Evolutionary conservation across 2,797 vertebrate species (phyloP).

Genomic region (Delichon dasypus): DNA sequence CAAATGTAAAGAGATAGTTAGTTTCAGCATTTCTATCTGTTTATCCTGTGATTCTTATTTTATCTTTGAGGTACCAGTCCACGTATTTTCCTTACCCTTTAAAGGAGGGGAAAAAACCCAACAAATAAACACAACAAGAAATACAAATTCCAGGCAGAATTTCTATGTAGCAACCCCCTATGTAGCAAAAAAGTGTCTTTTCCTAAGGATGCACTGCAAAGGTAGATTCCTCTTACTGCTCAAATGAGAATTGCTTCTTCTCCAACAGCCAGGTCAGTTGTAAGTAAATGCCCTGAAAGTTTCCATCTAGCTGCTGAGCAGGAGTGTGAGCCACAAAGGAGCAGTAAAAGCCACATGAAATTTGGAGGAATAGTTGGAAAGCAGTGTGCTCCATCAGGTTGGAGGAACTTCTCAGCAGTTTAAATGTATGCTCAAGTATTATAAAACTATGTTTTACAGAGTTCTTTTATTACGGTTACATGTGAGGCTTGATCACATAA

Average conservation of each 20-base stretch:
- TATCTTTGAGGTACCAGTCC: background rate
- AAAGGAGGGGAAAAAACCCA: background rate
- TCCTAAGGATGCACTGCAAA: background rate
- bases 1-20: background rate
- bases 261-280: background rate
- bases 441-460: conserved; percentile 42
- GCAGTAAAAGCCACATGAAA: background rate
- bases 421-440: conserved; percentile 26
- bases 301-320: background rate
- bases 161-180: background rate
- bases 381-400: background rate
- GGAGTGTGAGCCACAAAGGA: background rate
- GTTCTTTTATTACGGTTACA: conserved; percentile 37
- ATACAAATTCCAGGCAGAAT: background rate
- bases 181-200: background rate
- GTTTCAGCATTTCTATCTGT: background rate
- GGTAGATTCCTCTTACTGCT: background rate
- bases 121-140: background rate
- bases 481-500: conserved; percentile 19
- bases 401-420: conserved; percentile 11
- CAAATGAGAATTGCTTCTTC: background rate
- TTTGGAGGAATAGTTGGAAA: background rate
- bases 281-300: background rate
- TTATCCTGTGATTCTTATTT: background rate
- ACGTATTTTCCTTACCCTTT: background rate